Evolutionary conservation across 2,888 invertebrate genomes (phyloP).

Genomic region (Neelides folsomi): DNA sequence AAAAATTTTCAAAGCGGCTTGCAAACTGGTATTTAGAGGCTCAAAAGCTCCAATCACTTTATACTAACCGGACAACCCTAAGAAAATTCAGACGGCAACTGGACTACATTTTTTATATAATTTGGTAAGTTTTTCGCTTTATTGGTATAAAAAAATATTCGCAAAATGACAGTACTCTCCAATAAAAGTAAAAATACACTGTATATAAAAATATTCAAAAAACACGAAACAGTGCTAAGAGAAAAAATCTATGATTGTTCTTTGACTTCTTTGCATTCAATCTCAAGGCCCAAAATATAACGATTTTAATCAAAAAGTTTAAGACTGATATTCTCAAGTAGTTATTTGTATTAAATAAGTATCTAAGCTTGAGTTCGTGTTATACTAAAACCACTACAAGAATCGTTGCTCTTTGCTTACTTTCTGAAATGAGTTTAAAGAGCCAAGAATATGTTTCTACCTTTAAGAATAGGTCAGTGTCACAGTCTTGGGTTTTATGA

Average conservation of each 20-base stretch:
- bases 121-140: conserved; percentile 51
- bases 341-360: too few relatives aligned
- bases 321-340: conserved; percentile 99
- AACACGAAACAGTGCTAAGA: conserved; percentile 70
- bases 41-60: conserved; percentile 79
- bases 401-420: conserved; percentile 58
- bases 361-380: conserved; percentile 86
- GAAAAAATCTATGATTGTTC: conserved; percentile 72
- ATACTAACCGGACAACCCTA: too few relatives aligned
- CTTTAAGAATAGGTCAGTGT: too few relatives aligned
- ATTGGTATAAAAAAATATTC: background rate
- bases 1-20: conserved; percentile 79
- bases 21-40: conserved; percentile 91
- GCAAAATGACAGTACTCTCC: background rate
- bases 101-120: conserved; percentile 94
- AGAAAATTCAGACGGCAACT: conserved; percentile 75
- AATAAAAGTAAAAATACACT: conserved; percentile 23
- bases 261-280: conserved; percentile 93
- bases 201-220: conserved; percentile 93
- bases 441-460: too few relatives aligned
- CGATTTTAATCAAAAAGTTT: conserved; percentile 92
- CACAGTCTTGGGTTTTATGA: too few relatives aligned
- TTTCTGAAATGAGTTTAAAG: too few relatives aligned
- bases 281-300: conserved; percentile 89
- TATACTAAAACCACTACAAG: conserved; percentile 81